Evolutionary conservation across 2,888 invertebrate species (phyloP), one percentile per base, ranked within the genome.

Genomic region (Congeria kusceri): DNA sequence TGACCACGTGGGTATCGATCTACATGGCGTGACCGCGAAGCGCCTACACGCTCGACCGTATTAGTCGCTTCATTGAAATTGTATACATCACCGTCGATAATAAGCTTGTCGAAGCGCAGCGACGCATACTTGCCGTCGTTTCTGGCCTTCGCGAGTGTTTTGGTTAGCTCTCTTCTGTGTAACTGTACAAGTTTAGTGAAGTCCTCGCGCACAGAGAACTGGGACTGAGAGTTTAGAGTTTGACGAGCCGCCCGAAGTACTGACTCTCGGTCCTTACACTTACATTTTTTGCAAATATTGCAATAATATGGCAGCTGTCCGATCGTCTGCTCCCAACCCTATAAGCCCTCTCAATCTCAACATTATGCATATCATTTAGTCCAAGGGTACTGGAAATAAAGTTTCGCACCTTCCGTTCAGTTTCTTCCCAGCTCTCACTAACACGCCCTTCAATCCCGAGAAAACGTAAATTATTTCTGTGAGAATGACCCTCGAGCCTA

Each of bases 331-430:
- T 59, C 3, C 68, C 47, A 27, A 68, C 44, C 27, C 59, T 39
- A 56, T 68, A 47, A 32, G 61, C 68, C 29, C 68, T 27, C 59
- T 59, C 68, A 27, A 68, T 59, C 47, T 68, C 27, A 28, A 58
- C 46, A 47, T 58, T 20, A 32, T 32, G n/a, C n/a, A n/a, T n/a
- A n/a, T n/a, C n/a, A n/a, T n/a, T n/a, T n/a, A n/a, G n/a, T n/a
- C n/a, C n/a, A 32, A 32, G 32, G 4, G 32, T 32, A 32, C 32
- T 32, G 4, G 32, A 32, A 32, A 32, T 32, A 32, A 32, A 32
- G 11, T 32, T 4, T 32, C 68, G 32, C n/a, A 59, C 47, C 28
- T 44, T 44, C 9, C 32, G 59, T 59, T 68, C 68, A 58, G 28
- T 68, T 59, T 59, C 67, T 7, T 23, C 59, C 68, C 27, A 59